Evolutionary conservation across 1,140 invertebrate genomes (phyloP), one percentile per base, ranked within the genome.

Genomic region (Solenopsis fugax): DNA sequence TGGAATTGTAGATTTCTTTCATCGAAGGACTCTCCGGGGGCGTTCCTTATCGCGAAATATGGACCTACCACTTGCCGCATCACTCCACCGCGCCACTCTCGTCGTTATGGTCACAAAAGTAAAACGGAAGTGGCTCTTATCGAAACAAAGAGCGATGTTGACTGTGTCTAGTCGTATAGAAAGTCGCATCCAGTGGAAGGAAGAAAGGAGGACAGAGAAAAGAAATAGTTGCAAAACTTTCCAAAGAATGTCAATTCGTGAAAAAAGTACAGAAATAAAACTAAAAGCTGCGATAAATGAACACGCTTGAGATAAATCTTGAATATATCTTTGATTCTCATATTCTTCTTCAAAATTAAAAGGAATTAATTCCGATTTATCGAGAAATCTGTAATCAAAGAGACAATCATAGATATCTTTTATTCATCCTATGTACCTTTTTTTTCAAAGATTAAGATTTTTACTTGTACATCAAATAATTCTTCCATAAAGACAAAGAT

Each of bases 71-170:
- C 69, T 82, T 82, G 54, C 54, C 69, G 21, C 73, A 41, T 85
- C 73, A 78, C 58, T 64, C 37, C 69, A 24, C 21, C 18, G 52
- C 16, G 18, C 45, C 71, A 58, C 52, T 82, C 80, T 48, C 18
- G 54, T 84, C 69, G 69, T 75, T 84, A 75, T 45, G 69, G 41
- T 60, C 29, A 24, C n/a, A 9, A 84, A 84, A 84, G 80, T 41
- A 58, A 56, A 64, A 85, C 82, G 73, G 72, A 86, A 82, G 73
- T 86, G 78, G 73, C 85, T 85, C 84, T 92, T 89, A 77, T 87
- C 82, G 89, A 91, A 88, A 92, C 89, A 92, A 93, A 92, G 88
- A 80, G 81, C 48, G 69, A 75, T 93, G 89, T 93, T 92, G 92
- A 92, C 89, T 91, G 82, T 85, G 91, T 92, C 91, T 89, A 87